Evolutionary conservation across 1,140 invertebrate species (phyloP).

Genomic region (Scaptodrosophila lebanonensis): DNA sequence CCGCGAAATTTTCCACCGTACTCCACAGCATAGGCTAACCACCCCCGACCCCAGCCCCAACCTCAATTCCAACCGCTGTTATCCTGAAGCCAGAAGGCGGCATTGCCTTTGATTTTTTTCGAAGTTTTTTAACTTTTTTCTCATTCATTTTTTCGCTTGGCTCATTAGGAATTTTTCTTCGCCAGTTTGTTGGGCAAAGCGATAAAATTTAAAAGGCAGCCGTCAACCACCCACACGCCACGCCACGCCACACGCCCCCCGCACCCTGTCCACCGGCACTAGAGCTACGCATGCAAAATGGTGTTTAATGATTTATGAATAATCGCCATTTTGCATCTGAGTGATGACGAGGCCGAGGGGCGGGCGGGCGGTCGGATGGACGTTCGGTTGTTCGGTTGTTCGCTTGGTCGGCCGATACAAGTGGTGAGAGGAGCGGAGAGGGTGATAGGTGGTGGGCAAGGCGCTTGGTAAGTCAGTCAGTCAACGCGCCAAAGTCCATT

Average conservation of each 20-base stretch:
- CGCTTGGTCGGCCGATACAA: background rate
- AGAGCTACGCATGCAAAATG: slow-evolving; percentile 59
- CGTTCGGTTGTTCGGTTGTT: too few relatives aligned
- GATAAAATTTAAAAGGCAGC: slow-evolving; percentile 65
- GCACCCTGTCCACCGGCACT: background rate
- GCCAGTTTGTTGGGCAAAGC: slow-evolving; percentile 64
- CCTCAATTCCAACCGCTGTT: background rate
- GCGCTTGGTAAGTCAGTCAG: slow-evolving; percentile 40
- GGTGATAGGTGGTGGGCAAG: slow-evolving; percentile 19
- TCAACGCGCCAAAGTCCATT: slow-evolving; percentile 60
- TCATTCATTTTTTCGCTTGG: slow-evolving; percentile 33
- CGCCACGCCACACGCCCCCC: background rate
- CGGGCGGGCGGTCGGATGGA: background rate
- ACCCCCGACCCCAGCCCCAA: slow-evolving; percentile 1
- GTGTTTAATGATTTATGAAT: slow-evolving; percentile 78
- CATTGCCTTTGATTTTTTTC: slow-evolving; percentile 68
- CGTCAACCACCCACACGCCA: slow-evolving; percentile 8
- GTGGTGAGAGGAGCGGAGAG: background rate
- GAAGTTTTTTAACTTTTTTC: slow-evolving; percentile 67
- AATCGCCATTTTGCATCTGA: slow-evolving; percentile 77
- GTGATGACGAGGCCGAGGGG: slow-evolving; percentile 28
- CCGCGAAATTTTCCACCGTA: slow-evolving; percentile 50
- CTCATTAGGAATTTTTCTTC: slow-evolving; percentile 73
- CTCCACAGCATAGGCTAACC: background rate
- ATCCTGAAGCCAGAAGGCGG: slow-evolving; percentile 9